Evolutionary conservation across 1,140 invertebrate species (phyloP), one percentile per base, ranked within the genome.

Genomic region (Lasaia peninsularis): DNA sequence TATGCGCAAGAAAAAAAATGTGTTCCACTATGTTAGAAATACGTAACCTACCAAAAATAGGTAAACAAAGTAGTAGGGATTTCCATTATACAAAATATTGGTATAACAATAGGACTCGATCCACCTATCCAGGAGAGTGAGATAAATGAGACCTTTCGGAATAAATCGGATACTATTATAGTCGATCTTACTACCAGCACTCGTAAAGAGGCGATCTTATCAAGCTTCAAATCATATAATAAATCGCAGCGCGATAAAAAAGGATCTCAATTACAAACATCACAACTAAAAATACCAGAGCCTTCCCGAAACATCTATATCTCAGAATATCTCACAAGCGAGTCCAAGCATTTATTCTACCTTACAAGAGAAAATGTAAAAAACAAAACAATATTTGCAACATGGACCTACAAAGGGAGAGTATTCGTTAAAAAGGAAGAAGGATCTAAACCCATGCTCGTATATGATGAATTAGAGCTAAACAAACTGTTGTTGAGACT

Each of bases 361-460:
- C 1, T 57, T 9, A 54, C 60, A 21, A 40, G 60, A 16, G 51
- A 58, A 35, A 48, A 49, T 3, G 50, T 62, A 0, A 53, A 50
- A 33, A 57, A 57, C 18, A 56, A 57, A 18, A 14, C 11, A 6
- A 28, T 62, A 6, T 14, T 16, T 5, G 54, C 60, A 2, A 12
- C 50, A 6, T 62, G 60, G 60, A 62, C 60, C 9, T 34, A 35
- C 0, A 57, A 34, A 9, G 60, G 55, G 2, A 57, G 28, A 28
- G 24, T 62, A 18, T 62, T 53, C 31, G 55, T 57, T 2, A 62
- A 57, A 12, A 62, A 62, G 14, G 40, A 52, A n/a, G 60, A 57
- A 20, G 37, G 11, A 2, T 10, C 48, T 20, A 11, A 10, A 4
- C 54, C 60, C 16, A 48, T 50, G 2, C 51, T 20, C n/a, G 54